Conservation (phyloP, 1,140 invertebrate species). For the Diabrotica undecimpunctata region DNA sequence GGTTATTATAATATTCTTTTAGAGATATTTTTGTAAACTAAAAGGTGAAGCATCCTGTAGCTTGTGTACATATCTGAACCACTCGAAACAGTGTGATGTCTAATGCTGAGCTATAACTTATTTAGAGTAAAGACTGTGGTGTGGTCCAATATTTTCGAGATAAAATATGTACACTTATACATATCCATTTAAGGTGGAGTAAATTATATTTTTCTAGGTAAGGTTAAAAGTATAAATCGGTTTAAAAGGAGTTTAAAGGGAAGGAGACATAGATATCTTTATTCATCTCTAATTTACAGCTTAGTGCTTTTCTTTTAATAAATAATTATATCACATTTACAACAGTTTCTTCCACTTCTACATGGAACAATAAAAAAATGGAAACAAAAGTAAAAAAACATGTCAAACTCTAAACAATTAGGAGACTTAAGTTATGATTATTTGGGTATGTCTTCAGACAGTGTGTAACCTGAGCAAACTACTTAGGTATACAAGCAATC, state of each 20-base stretch:
- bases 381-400: no score
- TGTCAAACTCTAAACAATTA: no score
- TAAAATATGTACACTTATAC: conserved; percentile 30
- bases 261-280: conserved; percentile 15
- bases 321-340: no score
- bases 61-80: conserved; percentile 18
- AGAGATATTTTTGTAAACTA: neutral
- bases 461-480: no score
- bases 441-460: no score
- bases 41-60: neutral
- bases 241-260: neutral
- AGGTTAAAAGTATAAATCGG: conserved; percentile 20
- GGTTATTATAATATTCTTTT: no score
- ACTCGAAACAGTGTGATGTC: conserved; percentile 11
- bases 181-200: conserved; percentile 34
- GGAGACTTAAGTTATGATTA: no score
- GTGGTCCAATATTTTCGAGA: conserved; percentile 33
- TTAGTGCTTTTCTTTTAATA: no score
- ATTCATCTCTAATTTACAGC: no score
- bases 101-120: conserved; percentile 25
- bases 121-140: conserved; percentile 34
- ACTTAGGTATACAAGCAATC: no score
- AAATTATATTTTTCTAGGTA: conserved; percentile 41
- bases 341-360: no score
- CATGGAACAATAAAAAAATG: no score